Percentiles rank a stretch among this genome's conserved stretches.
Evolutionary conservation across 2,888 invertebrate species (phyloP).

Genomic region (Anthophora plumipes): DNA sequence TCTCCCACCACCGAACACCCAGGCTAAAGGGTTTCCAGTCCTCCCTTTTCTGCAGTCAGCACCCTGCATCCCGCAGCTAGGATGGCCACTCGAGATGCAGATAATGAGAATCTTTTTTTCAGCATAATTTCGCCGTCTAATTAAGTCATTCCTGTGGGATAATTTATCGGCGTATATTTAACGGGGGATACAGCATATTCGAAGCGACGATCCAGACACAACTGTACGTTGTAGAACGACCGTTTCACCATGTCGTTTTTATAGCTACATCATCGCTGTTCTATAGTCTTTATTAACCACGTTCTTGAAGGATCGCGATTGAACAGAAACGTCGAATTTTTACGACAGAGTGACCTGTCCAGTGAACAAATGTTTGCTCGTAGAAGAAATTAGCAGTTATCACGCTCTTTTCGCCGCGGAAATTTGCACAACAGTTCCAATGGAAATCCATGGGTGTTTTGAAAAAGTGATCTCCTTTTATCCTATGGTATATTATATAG

Average conservation of each 20-base stretch:
- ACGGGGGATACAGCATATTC: neutral
- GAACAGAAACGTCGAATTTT: too few species aligned
- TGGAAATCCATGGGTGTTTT: too few species aligned
- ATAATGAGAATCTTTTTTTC: conserved; percentile 52
- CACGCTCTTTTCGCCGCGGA: too few species aligned
- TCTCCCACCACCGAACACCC: conserved; percentile 71
- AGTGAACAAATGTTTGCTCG: too few species aligned
- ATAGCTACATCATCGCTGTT: too few species aligned
- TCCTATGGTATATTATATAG: too few species aligned
- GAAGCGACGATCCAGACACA: neutral
- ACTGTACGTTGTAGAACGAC: neutral
- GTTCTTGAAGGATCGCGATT: too few species aligned
- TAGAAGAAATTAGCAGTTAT: too few species aligned
- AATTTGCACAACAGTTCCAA: too few species aligned
- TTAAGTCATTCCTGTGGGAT: conserved; percentile 31
- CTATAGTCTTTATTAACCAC: too few species aligned
- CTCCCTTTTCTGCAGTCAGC: conserved; percentile 69
- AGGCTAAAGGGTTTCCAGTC: conserved; percentile 70
- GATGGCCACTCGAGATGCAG: conserved; percentile 47
- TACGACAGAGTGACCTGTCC: too few species aligned
- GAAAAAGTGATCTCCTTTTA: too few species aligned
- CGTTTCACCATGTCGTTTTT: neutral
- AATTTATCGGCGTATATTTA: conserved; percentile 12
- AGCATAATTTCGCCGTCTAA: conserved; percentile 34
- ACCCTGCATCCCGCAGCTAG: conserved; percentile 53